These are phyloP conservation scores for Caiman crocodilus DNA, from an alignment of 2,797 vertebrate species.

Conservation along the genomic window DNA sequence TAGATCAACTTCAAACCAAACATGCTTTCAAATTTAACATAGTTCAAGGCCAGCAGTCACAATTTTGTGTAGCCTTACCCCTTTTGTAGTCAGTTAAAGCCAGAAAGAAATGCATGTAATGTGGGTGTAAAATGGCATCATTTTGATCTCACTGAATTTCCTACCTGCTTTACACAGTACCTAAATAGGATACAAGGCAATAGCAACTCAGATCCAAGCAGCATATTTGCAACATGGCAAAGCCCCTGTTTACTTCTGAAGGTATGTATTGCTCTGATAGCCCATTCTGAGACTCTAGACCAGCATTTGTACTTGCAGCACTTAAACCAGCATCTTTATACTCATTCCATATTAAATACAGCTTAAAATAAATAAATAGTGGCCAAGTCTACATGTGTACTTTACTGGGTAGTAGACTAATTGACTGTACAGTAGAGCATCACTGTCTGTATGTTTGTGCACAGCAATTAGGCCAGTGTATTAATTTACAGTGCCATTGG, in stretches of 20 bases:
- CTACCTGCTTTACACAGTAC: not conserved
- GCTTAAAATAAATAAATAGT: no score
- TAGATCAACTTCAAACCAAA: not conserved
- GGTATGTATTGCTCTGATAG: no score
- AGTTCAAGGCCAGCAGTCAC: not conserved
- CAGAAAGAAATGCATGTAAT: not conserved
- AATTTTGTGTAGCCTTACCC: not conserved
- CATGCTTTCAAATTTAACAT: not conserved
- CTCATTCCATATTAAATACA: not conserved
- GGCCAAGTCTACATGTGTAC: no score
- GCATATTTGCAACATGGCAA: not conserved
- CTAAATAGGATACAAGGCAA: not conserved
- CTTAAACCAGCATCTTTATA: not conserved
- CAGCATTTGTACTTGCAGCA: not conserved
- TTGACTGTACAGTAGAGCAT: no score
- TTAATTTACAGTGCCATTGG: no score
- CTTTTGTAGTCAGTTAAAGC: not conserved
- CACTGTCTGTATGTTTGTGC: no score
- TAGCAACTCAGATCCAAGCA: not conserved
- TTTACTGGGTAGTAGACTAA: no score
- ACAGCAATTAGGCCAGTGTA: no score
- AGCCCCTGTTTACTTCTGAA: no score
- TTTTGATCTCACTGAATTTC: not conserved
- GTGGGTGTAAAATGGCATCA: not conserved
- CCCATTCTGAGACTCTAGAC: not conserved